Percentiles rank a stretch among this genome's conserved stretches.
phyloP scores from a whole-genome alignment of 2,113 vertebrate species.

The Tragelaphus buxtoni region DNA sequence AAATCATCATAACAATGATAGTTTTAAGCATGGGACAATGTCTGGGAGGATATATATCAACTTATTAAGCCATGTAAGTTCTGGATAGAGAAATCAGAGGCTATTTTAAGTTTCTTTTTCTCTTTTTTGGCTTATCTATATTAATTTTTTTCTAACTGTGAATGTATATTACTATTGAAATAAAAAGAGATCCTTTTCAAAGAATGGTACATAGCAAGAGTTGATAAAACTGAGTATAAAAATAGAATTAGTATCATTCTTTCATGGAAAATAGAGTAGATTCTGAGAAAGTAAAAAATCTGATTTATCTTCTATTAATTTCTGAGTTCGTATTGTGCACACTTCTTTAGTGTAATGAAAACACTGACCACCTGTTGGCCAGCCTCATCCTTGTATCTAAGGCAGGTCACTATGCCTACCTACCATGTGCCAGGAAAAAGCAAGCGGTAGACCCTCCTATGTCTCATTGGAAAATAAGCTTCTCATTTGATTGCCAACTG shows the following conservation, averaged over 20 bases:
- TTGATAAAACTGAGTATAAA: constrained; percentile 24
- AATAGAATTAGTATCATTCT: constrained; percentile 6
- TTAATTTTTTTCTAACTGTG: constrained; percentile 21
- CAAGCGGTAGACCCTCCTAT: background rate
- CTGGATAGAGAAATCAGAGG: background rate
- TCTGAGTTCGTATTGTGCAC: background rate
- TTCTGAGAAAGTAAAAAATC: background rate
- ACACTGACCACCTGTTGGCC: background rate
- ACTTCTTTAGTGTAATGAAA: background rate
- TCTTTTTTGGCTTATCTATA: background rate
- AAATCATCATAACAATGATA: background rate
- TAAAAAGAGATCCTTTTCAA: constrained; percentile 24
- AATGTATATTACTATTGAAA: constrained; percentile 22
- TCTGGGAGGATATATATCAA: background rate
- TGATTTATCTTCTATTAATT: background rate
- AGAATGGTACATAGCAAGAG: background rate
- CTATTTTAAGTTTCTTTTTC: constrained; percentile 29
- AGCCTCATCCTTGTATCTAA: background rate
- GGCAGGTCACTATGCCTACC: background rate
- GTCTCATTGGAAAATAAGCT: background rate
- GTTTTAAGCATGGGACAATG: background rate
- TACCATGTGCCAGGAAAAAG: background rate
- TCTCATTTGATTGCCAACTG: background rate
- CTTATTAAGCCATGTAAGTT: background rate
- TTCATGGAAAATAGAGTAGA: background rate